phyloP scores from a whole-genome alignment of 2,888 invertebrate genomes.

The Anarsia innoxiella region DNA sequence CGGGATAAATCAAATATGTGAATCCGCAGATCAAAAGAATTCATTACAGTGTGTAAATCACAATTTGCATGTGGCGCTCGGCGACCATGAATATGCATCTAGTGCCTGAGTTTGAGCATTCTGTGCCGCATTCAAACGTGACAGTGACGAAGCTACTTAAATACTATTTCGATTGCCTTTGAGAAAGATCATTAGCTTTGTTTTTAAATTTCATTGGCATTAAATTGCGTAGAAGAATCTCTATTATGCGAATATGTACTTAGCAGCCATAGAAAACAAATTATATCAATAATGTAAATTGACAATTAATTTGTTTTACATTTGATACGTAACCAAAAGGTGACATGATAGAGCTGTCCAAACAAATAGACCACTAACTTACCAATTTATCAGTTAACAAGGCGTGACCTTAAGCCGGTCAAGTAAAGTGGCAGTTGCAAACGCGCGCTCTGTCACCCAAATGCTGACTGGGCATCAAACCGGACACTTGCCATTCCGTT shows the following conservation, averaged over 20 bases:
- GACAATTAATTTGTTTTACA: too few species aligned
- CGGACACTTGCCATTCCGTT: constrained; percentile 71
- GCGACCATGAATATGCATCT: constrained; percentile 71
- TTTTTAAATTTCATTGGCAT: too few species aligned
- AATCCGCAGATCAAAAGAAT: constrained; percentile 75
- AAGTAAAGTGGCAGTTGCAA: constrained; percentile 29
- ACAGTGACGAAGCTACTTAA: background rate
- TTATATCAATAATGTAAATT: too few species aligned
- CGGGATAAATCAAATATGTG: constrained; percentile 74
- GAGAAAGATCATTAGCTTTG: too few species aligned
- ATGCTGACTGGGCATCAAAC: constrained; percentile 65
- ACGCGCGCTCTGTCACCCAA: constrained; percentile 34
- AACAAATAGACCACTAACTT: too few species aligned
- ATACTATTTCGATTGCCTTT: too few species aligned
- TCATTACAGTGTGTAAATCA: constrained; percentile 75
- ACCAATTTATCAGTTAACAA: too few species aligned
- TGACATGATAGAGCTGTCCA: too few species aligned
- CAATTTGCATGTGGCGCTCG: constrained; percentile 72
- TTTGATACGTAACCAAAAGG: too few species aligned
- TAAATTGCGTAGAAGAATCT: too few species aligned
- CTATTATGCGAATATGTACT: too few species aligned
- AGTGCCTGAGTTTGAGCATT: constrained; percentile 58
- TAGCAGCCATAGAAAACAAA: too few species aligned
- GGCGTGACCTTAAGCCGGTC: constrained; percentile 16
- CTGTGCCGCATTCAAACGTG: constrained; percentile 48